These are phyloP conservation scores for Hippocampus zosterae DNA, from an alignment of 2,113 vertebrate species.

Conservation along the genomic window DNA sequence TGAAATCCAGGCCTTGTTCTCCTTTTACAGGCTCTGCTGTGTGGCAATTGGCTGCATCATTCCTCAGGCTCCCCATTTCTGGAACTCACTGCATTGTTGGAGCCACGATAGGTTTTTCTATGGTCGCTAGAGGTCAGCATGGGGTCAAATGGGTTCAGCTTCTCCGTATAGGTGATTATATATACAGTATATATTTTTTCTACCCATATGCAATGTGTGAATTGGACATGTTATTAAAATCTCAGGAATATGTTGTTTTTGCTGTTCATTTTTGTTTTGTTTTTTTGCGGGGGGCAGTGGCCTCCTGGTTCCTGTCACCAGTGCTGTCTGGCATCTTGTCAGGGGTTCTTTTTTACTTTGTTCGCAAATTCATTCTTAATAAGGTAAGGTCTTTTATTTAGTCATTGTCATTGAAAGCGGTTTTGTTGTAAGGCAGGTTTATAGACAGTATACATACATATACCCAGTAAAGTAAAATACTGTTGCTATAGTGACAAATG, in stretches of 20 bases:
- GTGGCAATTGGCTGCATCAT: constrained; percentile 91
- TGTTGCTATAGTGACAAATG: not conserved
- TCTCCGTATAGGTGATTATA: constrained; percentile 84
- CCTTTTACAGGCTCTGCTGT: constrained; percentile 85
- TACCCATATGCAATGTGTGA: not conserved
- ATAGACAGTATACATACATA: not conserved
- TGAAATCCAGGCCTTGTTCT: not conserved
- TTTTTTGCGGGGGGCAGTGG: constrained; percentile 66
- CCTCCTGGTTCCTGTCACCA: constrained; percentile 96
- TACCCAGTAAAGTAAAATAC: not conserved
- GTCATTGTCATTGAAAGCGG: not conserved
- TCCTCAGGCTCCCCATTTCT: constrained; percentile 95
- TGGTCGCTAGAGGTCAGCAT: constrained; percentile 84
- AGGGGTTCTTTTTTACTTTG: constrained; percentile 85
- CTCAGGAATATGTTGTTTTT: not conserved
- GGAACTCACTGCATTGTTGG: constrained; percentile 97
- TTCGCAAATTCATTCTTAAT: constrained; percentile 83
- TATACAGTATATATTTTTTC: not conserved
- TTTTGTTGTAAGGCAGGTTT: not conserved
- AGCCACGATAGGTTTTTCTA: constrained; percentile 90
- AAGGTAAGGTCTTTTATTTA: constrained; percentile 75
- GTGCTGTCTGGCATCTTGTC: constrained; percentile 94
- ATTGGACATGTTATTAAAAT: not conserved
- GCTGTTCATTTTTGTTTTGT: constrained; percentile 8
- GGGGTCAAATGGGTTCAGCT: constrained; percentile 89